phyloP scores from a whole-genome alignment of 2,113 vertebrate genomes.

The Pterocles gutturalis region DNA sequence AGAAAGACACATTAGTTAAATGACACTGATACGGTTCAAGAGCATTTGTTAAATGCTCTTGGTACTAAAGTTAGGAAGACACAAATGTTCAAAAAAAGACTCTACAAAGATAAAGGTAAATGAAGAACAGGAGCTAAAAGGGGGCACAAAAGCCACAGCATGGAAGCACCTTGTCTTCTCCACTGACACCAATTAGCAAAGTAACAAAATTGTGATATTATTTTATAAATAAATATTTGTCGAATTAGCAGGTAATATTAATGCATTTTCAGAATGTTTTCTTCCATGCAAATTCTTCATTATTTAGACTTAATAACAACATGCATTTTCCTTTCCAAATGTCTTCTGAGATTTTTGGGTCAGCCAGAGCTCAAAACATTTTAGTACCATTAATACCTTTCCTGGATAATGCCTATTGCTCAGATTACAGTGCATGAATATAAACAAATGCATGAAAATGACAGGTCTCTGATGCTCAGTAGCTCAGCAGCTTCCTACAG shows the following conservation, averaged over 20 bases:
- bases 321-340: not conserved
- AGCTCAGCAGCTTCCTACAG: not conserved
- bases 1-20: not conserved
- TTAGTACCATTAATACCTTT: not conserved
- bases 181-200: not conserved
- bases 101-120: not conserved
- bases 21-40: not conserved
- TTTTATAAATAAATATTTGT: not conserved
- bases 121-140: not conserved
- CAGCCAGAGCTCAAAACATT: not conserved
- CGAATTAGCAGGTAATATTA: not conserved
- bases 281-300: not conserved
- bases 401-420: not conserved
- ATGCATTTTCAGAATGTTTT: not conserved
- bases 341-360: not conserved
- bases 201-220: not conserved
- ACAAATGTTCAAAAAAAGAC: not conserved
- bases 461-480: not conserved
- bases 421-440: not conserved
- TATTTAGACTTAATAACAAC: not conserved
- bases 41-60: not conserved
- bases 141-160: not conserved
- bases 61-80: not conserved
- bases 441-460: not conserved
- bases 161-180: accelerated